Conservation (phyloP, 2,888 invertebrate species). For the Disparrhopalites patrizii region DNA sequence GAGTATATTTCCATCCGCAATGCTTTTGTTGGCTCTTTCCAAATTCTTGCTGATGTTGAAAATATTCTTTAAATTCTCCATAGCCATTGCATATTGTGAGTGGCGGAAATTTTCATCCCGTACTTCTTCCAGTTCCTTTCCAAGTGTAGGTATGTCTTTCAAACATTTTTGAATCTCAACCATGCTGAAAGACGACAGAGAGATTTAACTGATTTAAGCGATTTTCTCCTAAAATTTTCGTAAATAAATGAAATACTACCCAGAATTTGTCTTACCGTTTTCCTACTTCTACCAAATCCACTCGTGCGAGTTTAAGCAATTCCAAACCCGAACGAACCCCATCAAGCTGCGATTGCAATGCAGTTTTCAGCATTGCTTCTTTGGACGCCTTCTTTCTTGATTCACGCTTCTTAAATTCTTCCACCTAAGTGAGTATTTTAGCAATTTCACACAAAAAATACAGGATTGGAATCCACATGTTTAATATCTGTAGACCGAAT, state of each 20-base stretch:
- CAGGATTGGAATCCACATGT: neutral
- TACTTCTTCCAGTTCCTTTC: conserved; percentile 75
- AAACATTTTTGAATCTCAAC: conserved; percentile 72
- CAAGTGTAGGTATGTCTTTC: conserved; percentile 71
- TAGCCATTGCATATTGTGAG: conserved; percentile 95
- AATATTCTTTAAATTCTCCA: conserved; percentile 96
- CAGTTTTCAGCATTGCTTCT: conserved; percentile 94
- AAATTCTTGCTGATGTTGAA: conserved; percentile 97
- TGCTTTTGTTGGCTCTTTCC: conserved; percentile 87
- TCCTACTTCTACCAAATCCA: conserved; percentile 69
- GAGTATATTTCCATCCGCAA: conserved; percentile 88
- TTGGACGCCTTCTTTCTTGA: conserved; percentile 80
- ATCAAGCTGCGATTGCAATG: conserved; percentile 96
- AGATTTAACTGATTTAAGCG: conserved; percentile 9
- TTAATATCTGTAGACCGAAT: neutral
- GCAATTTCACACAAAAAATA: neutral
- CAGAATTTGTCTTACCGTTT: conserved; percentile 59
- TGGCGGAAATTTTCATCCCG: conserved; percentile 90
- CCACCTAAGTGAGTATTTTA: conserved; percentile 56
- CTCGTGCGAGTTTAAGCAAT: conserved; percentile 78
- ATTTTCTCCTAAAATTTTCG: neutral
- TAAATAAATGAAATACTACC: neutral
- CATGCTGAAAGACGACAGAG: conserved; percentile 58
- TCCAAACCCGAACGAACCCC: conserved; percentile 91
- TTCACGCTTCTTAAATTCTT: conserved; percentile 70